Conservation (phyloP, 2,888 invertebrate species). For the Leptura quadrifasciata region DNA sequence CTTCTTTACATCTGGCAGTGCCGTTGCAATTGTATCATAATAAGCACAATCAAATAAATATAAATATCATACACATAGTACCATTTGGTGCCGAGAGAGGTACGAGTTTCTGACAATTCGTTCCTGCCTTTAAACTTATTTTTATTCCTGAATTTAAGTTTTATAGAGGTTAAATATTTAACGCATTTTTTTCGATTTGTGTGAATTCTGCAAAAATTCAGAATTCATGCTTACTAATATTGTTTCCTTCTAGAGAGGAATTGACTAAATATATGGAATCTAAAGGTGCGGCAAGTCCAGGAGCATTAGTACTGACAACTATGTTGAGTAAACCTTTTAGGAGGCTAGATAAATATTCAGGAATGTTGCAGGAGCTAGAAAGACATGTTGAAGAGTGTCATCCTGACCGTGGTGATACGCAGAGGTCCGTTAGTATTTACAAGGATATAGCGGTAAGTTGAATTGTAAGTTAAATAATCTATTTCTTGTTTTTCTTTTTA, state of each 20-base stretch:
- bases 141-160: too few relatives aligned
- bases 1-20: too few relatives aligned
- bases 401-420: conserved; percentile 96
- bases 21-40: too few relatives aligned
- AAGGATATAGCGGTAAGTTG: conserved; percentile 93
- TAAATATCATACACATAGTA: too few relatives aligned
- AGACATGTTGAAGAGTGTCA: conserved; percentile 97
- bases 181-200: too few relatives aligned
- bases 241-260: conserved; percentile 80
- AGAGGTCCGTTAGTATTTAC: conserved; percentile 94
- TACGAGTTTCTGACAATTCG: too few relatives aligned
- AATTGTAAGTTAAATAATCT: too few relatives aligned
- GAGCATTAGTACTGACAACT: conserved; percentile 92
- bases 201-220: too few relatives aligned
- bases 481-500: conserved; percentile 41
- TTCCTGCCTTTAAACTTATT: too few relatives aligned
- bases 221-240: conserved; percentile 24
- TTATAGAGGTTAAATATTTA: too few relatives aligned
- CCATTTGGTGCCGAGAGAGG: too few relatives aligned
- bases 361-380: conserved; percentile 95
- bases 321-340: conserved; percentile 97
- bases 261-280: conserved; percentile 92
- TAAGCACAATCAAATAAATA: too few relatives aligned
- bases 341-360: conserved; percentile 94
- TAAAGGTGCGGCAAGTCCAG: conserved; percentile 89